A percentile compares a stretch with the other conserved stretches of the same genome.
These are phyloP conservation scores for Corythucha ciliata DNA, from an alignment of 2,888 invertebrate species.

Conservation along the genomic window DNA sequence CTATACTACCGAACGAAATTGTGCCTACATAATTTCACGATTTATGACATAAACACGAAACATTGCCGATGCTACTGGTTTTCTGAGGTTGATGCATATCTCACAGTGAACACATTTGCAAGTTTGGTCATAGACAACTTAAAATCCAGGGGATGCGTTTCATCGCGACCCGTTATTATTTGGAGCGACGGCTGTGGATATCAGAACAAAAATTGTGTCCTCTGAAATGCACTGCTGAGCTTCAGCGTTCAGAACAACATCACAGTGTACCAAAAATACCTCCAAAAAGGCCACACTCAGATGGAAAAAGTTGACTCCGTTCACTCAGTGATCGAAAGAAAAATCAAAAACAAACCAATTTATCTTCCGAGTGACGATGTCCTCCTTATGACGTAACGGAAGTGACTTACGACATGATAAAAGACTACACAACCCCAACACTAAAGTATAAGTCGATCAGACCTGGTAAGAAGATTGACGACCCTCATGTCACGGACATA, in stretches of 20 bases:
- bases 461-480: not conserved
- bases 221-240: not conserved
- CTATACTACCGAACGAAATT: constrained; percentile 6
- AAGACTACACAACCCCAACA: not conserved
- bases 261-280: not conserved
- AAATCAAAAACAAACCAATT: not conserved
- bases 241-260: not conserved
- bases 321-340: not conserved
- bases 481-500: not conserved
- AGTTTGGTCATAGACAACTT: not conserved
- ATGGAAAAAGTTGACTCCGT: too few relatives aligned
- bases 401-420: not conserved
- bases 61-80: constrained; percentile 2
- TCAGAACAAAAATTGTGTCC: not conserved
- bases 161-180: not conserved
- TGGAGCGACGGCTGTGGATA: not conserved
- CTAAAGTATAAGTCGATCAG: not conserved
- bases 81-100: too few relatives aligned
- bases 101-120: not conserved
- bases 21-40: constrained; percentile 6
- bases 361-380: not conserved
- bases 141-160: too few relatives aligned
- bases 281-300: too few relatives aligned
- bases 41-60: constrained; percentile 2
- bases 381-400: too few relatives aligned